A percentile compares a stretch with the other conserved stretches of the same genome.
Conservation (phyloP, 2,888 invertebrate species). For the Oxycera nigricornis region DNA sequence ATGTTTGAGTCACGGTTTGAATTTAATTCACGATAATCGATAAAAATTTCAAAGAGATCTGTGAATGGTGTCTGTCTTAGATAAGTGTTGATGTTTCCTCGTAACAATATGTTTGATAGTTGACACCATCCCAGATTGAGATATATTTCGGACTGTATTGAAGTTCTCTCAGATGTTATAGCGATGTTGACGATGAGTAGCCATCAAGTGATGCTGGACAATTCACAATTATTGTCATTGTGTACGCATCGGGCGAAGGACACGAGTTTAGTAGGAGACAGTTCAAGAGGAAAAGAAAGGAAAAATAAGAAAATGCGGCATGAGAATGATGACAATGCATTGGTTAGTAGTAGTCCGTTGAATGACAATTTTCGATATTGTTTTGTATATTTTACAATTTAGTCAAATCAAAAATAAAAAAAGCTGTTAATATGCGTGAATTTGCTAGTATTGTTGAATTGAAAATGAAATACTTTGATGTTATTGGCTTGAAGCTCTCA, state of each 20-base stretch:
- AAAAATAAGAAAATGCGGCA: constrained; percentile 36
- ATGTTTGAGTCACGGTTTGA: background rate
- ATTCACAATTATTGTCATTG: constrained; percentile 48
- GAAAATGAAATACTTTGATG: too few species aligned
- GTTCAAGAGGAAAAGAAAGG: constrained; percentile 18
- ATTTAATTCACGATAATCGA: background rate
- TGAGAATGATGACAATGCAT: background rate
- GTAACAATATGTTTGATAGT: constrained; percentile 51
- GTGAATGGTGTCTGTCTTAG: constrained; percentile 38
- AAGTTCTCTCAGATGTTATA: constrained; percentile 63
- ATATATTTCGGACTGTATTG: constrained; percentile 52
- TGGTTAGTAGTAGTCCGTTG: background rate
- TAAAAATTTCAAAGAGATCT: too few species aligned
- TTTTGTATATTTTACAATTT: too few species aligned
- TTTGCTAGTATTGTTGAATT: too few species aligned
- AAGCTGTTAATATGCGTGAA: too few species aligned
- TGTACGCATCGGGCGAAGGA: constrained; percentile 37
- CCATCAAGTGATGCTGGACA: constrained; percentile 76
- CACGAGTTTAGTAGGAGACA: background rate
- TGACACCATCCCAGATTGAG: constrained; percentile 52
- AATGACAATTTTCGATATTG: constrained; percentile 1
- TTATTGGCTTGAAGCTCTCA: too few species aligned
- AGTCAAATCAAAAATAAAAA: too few species aligned
- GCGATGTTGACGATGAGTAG: constrained; percentile 75
- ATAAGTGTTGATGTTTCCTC: constrained; percentile 52